Evolutionary conservation across 2,797 vertebrate genomes (phyloP).

Genomic region (Hippocampus kuda): DNA sequence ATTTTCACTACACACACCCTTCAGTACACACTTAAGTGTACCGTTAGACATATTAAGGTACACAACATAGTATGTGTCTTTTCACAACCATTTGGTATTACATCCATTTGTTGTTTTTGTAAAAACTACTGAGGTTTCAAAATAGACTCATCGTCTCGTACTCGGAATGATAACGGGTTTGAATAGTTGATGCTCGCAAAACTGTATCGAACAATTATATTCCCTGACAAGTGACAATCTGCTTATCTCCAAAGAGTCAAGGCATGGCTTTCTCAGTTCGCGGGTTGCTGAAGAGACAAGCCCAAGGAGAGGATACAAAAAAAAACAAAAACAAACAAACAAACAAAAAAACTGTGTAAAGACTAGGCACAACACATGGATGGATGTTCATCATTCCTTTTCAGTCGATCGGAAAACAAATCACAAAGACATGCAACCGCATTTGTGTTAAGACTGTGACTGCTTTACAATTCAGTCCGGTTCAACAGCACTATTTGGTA

Average conservation of each 20-base stretch:
- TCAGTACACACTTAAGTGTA: slow-evolving; percentile 61
- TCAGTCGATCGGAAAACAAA: slow-evolving; percentile 26
- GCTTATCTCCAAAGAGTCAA: not conserved
- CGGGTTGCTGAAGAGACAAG: slow-evolving; percentile 14
- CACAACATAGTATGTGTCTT: slow-evolving; percentile 55
- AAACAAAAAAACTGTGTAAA: slow-evolving; percentile 9
- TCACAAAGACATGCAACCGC: slow-evolving; percentile 20
- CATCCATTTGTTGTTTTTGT: slow-evolving; percentile 70
- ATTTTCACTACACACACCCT: slow-evolving; percentile 56
- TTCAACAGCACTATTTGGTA: slow-evolving; percentile 23
- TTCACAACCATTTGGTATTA: slow-evolving; percentile 67
- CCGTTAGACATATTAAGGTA: slow-evolving; percentile 52
- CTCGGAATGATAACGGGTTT: slow-evolving; percentile 24
- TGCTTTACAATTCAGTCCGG: slow-evolving; percentile 25
- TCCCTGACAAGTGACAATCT: slow-evolving; percentile 5
- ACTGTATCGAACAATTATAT: not conserved
- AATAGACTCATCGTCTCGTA: slow-evolving; percentile 58
- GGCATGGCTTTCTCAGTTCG: slow-evolving; percentile 25
- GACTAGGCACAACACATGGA: slow-evolving; percentile 58
- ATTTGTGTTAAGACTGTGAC: slow-evolving; percentile 37
- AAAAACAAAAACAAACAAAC: slow-evolving; percentile 2
- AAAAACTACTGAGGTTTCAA: slow-evolving; percentile 70
- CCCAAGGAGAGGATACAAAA: slow-evolving; percentile 12
- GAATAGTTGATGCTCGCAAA: slow-evolving; percentile 17
- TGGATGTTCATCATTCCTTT: slow-evolving; percentile 17